phyloP scores from a whole-genome alignment of 2,113 vertebrate genomes.

The Phylloscopus trochilus region DNA sequence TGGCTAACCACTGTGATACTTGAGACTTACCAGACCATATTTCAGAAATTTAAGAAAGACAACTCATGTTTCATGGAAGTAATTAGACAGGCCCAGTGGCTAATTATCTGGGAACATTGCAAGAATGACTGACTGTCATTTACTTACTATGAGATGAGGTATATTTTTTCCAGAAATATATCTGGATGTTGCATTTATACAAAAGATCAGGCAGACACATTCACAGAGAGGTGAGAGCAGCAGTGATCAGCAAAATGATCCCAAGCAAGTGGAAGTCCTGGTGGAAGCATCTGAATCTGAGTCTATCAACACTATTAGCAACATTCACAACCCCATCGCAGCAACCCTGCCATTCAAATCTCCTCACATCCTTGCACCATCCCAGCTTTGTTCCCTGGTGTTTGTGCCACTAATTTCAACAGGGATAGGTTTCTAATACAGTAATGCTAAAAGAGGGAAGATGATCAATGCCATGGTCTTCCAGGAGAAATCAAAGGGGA shows the following conservation, averaged over 20 bases:
- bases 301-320: neutral
- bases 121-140: constrained; percentile 87
- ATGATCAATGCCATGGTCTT: neutral
- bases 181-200: neutral
- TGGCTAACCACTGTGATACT: constrained; percentile 74
- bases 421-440: neutral
- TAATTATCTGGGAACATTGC: constrained; percentile 85
- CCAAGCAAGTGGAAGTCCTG: neutral
- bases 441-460: neutral
- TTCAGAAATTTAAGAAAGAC: constrained; percentile 79
- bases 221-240: neutral
- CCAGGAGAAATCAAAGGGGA: neutral
- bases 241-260: neutral
- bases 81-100: constrained; percentile 83
- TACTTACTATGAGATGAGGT: constrained; percentile 77
- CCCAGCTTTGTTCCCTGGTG: neutral
- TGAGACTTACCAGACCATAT: constrained; percentile 82
- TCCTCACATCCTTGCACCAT: neutral
- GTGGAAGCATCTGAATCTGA: neutral
- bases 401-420: neutral
- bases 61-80: constrained; percentile 85
- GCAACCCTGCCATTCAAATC: neutral
- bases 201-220: neutral
- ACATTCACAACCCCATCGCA: neutral
- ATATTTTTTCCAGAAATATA: constrained; percentile 31